Percentiles rank a stretch among this genome's conserved stretches.
These are phyloP conservation scores for Toxostoma redivivum DNA, from an alignment of 2,113 vertebrate species.

Conservation along the genomic window DNA sequence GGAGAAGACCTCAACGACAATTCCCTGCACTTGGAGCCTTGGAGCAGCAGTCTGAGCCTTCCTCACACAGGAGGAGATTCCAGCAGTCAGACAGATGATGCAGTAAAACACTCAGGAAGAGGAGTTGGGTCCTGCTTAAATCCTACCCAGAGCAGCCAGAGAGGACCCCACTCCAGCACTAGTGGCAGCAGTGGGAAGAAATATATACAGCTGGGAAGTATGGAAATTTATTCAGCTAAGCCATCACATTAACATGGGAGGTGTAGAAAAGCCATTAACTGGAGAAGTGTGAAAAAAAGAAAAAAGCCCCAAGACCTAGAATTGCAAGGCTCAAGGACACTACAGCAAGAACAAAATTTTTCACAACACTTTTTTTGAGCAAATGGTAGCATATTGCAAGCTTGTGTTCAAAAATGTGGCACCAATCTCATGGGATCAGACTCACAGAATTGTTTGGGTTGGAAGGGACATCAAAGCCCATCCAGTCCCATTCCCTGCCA, in stretches of 20 bases:
- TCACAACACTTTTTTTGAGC: rapidly evolving
- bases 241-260: neutral
- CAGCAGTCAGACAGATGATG: neutral
- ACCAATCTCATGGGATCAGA: neutral
- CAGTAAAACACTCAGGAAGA: neutral
- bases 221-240: neutral
- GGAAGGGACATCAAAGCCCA: neutral
- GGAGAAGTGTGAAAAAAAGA: neutral
- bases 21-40: neutral
- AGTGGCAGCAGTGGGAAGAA: neutral
- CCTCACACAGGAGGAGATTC: neutral
- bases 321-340: neutral
- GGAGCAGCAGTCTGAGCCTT: neutral
- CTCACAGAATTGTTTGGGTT: neutral
- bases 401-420: neutral
- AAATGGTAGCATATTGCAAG: rapidly evolving
- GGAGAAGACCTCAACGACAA: neutral
- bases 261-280: neutral
- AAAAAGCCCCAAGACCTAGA: neutral
- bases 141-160: neutral
- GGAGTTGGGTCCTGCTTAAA: neutral
- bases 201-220: neutral
- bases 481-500: neutral
- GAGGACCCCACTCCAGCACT: neutral
- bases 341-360: neutral